A percentile compares a stretch with the other conserved stretches of the same genome.
phyloP scores from a whole-genome alignment of 64 coral and sea anemone species.

The Hydrozoanthus tunicans region DNA sequence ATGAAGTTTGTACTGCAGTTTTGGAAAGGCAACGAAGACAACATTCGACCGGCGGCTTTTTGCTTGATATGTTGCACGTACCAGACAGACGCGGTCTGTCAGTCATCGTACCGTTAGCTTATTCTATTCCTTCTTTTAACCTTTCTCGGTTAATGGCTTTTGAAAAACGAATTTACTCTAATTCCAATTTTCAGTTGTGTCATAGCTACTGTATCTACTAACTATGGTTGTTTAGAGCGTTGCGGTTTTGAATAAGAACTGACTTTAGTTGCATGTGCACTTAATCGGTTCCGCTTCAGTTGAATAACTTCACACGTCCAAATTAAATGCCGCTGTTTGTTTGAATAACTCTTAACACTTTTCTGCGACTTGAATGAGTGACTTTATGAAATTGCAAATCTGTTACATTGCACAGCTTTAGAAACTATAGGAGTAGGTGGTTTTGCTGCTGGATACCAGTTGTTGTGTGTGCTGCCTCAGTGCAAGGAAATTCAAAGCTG shows the following conservation, averaged over 20 bases:
- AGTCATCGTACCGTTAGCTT: neutral
- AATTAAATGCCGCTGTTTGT: slow-evolving; percentile 1
- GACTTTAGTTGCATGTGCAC: neutral
- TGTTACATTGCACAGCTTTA: too few relatives aligned
- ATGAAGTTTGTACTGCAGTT: neutral
- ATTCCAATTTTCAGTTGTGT: slow-evolving; percentile 7
- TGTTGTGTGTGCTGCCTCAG: too few relatives aligned
- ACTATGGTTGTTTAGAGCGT: neutral
- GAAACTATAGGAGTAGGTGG: too few relatives aligned
- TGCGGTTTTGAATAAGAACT: neutral
- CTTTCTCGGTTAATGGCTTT: slow-evolving; percentile 7
- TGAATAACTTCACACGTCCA: slow-evolving; percentile 6
- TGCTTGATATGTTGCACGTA: slow-evolving; percentile 13
- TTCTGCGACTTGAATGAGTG: neutral
- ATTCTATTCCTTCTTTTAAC: neutral
- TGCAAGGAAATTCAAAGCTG: too few relatives aligned
- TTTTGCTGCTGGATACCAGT: too few relatives aligned
- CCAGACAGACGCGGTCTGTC: neutral
- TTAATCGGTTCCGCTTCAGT: slow-evolving; percentile 17
- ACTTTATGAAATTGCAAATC: too few relatives aligned
- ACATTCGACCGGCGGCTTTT: neutral
- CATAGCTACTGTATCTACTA: too few relatives aligned
- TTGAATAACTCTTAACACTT: neutral
- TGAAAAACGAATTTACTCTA: neutral
- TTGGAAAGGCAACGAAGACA: neutral